Base-by-base conservation (phyloP, 2,888 invertebrate genomes). In the Andrena bucephala region DNA sequence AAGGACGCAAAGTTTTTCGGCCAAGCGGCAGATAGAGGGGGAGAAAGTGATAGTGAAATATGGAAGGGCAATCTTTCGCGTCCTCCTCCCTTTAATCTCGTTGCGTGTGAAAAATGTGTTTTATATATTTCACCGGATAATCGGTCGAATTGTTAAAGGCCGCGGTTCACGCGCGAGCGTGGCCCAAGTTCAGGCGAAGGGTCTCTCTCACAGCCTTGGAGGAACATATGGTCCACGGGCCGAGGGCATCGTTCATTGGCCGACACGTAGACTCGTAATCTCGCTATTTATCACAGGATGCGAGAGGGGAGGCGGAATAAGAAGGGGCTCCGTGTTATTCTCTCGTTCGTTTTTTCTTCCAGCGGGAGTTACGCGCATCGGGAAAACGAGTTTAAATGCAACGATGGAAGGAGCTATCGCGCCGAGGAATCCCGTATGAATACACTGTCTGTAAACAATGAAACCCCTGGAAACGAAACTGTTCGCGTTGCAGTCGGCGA, bases 271-370 rank as follows among this genome's bases (percentile, higher is more conserved):
- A 90, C 90, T 90, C 90, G 90, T 93, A 92, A 93, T 93, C 93
- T 93, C 76, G 90, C 91, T 92, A 93, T 93, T 92, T 92, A 93
- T 93, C 93, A 92, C 93, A 91, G 92, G 93, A 92, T 91, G 91
- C 89, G 85, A 85, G 83, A 74, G 77, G 85, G 81, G 77, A 50
- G 69, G 72, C 48, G 50, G 63, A 70, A 67, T 50, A 81, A 77
- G 77, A 77, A 74, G 77, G 70, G 74, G 71, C 29, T 57, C 24
- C 31, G 66, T 67, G 70, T 83, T 72, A 59, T 65, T 78, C 67
- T 42, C 75, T 59, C 36, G 42, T 42, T 42, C 42, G 42, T 74
- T 66, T 27, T 77, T 36, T 68, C 48, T 50, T 50, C 24, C 50
- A 29, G 70, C 57, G 83, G 24, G 70, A 75, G 48, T 80, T 72